Percentiles rank a stretch among this genome's conserved stretches.
Evolutionary conservation across 2,113 vertebrate species (phyloP).

Genomic region (Sialia sialis): DNA sequence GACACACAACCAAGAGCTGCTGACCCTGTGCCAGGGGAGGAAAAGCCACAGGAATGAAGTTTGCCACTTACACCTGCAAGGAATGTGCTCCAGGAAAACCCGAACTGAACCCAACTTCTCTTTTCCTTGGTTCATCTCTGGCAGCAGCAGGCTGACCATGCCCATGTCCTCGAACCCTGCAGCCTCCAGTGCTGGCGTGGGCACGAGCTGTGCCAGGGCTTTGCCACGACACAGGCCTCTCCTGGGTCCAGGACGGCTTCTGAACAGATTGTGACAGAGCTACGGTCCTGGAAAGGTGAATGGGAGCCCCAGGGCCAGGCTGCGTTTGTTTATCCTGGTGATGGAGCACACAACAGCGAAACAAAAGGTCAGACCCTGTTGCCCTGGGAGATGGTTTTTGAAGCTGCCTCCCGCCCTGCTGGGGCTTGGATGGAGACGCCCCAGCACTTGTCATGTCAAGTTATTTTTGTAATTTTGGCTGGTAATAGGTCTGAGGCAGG

Average conservation of each 20-base stretch:
- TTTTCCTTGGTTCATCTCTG: not conserved
- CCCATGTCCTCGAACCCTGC: not conserved
- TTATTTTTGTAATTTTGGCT: slow-evolving; percentile 3
- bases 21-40: not conserved
- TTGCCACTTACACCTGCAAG: not conserved
- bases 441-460: not conserved
- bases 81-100: not conserved
- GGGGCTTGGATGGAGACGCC: not conserved
- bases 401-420: slow-evolving; percentile 23
- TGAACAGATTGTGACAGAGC: slow-evolving; percentile 54
- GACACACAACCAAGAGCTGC: not conserved
- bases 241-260: not conserved
- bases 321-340: slow-evolving; percentile 52
- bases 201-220: not conserved
- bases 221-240: not conserved
- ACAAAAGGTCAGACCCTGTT: slow-evolving; percentile 65
- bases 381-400: slow-evolving; percentile 67
- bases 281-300: slow-evolving; percentile 62
- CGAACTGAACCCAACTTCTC: not conserved
- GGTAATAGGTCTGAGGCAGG: not conserved
- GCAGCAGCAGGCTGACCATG: not conserved
- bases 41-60: not conserved
- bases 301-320: slow-evolving; percentile 27
- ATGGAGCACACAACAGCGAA: slow-evolving; percentile 30
- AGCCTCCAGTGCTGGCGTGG: accelerated